Evolutionary conservation across 2,888 invertebrate species (phyloP).

Genomic region (Tipula confusa): DNA sequence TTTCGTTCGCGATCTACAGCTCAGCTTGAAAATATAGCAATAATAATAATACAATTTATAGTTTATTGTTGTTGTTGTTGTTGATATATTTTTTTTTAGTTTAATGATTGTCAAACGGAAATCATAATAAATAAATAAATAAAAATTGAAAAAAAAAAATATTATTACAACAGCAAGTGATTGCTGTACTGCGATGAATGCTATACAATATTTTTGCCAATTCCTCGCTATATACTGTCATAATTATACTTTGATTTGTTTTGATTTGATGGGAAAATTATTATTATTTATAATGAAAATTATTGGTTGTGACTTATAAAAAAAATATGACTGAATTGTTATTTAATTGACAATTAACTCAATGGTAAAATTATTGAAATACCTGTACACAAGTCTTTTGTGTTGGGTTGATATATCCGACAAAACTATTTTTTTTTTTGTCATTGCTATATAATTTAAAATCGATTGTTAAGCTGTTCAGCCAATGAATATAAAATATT

Average conservation of each 20-base stretch:
- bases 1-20: background rate
- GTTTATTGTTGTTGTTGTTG: background rate
- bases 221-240: slow-evolving; percentile 4
- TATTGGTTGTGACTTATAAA: slow-evolving; percentile 25
- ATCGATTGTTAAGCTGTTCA: slow-evolving; percentile 25
- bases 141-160: no score
- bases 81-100: background rate
- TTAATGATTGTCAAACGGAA: slow-evolving; percentile 25
- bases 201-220: slow-evolving; percentile 21
- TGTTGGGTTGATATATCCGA: slow-evolving; percentile 20
- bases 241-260: slow-evolving; percentile 25
- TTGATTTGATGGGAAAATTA: slow-evolving; percentile 25
- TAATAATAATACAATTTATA: background rate
- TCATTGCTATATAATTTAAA: background rate
- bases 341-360: slow-evolving; percentile 20
- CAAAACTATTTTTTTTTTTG: background rate
- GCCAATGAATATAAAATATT: background rate
- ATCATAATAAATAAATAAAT: slow-evolving; percentile 8
- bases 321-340: background rate
- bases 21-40: background rate
- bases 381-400: background rate
- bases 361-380: slow-evolving; percentile 20
- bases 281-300: slow-evolving; percentile 20
- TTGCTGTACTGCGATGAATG: background rate
- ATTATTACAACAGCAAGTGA: slow-evolving; percentile 3